Base-by-base conservation (phyloP, 2,797 vertebrate genomes). In the Melanotaenia pygmaea region DNA sequence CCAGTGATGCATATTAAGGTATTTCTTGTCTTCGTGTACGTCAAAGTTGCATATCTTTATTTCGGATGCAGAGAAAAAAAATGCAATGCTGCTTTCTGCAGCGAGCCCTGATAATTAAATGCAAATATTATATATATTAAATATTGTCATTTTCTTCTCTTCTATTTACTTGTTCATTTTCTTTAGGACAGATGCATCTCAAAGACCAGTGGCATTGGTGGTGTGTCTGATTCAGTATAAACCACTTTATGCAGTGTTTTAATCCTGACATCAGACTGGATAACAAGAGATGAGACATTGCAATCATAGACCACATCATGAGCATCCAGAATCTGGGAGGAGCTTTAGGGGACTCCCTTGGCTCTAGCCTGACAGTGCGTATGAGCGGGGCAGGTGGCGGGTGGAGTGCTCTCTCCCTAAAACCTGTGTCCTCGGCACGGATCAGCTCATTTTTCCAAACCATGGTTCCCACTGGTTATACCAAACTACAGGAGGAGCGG, bases 401-500 rank as follows among this genome's bases (percentile, higher is more conserved):
- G 66, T 96, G 96, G 95, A 96, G 89, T 43, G 8, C 95, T 80
- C 79, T 95, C 64, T 89, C 91, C 77, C 84, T 97, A 60, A 96
- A 93, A 81, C 93, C 95, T 3, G 68, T 95, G 89, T 94, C 96
- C 14, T 95, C 95, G 0, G 94, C 95, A 38, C 94, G 93, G 64
- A 91, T 96, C 76, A 72, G 95, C 84, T 95, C 94, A 11, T 81
- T 97, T 14, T 91, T 98, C 82, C 92, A 96, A 79, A 97, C 94
- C 78, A 98, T 98, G 96, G 98, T 98, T 71, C 97, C 98, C 4
- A 93, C 95, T 14, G 95, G 95, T 76, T 98, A 97, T 82, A 96
- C 95, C 85, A 96, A 96, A 62, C 95, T 94, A 45, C 97, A 96
- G 87, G 97, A 99, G 66, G 97, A 98, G 80, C 93, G 95, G 43